These are phyloP conservation scores for Pseudolaguvia tuberculata DNA, from an alignment of 2,113 vertebrate genomes.

Conservation along the genomic window DNA sequence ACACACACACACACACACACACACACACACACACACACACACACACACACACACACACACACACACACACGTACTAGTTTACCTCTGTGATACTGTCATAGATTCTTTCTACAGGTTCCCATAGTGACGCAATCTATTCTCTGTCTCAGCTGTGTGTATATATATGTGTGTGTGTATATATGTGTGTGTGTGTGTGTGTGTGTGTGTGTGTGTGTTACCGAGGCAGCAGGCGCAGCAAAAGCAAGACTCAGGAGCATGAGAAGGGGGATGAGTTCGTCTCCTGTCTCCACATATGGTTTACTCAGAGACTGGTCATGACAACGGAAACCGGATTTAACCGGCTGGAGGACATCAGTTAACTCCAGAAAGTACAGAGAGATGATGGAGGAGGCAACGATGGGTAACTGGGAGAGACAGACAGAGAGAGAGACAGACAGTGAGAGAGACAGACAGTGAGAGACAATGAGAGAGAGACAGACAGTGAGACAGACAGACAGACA, in stretches of 20 bases:
- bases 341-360: constrained; percentile 88
- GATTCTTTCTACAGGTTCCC: neutral
- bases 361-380: constrained; percentile 95
- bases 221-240: constrained; percentile 86
- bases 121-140: neutral
- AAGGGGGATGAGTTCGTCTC: constrained; percentile 89
- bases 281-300: constrained; percentile 93
- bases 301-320: constrained; percentile 88
- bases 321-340: constrained; percentile 87
- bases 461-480: neutral
- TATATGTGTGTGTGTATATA: neutral
- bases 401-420: constrained; percentile 67
- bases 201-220: constrained; percentile 69
- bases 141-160: neutral
- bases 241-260: constrained; percentile 94
- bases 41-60: no score
- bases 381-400: constrained; percentile 89
- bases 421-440: neutral
- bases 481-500: neutral
- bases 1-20: no score
- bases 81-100: neutral
- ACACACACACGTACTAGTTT: no score
- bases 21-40: no score
- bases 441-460: neutral
- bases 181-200: neutral